These are phyloP conservation scores for Acrossocheilus wenchowensis DNA, from an alignment of 2,797 vertebrate genomes.

Conservation along the genomic window DNA sequence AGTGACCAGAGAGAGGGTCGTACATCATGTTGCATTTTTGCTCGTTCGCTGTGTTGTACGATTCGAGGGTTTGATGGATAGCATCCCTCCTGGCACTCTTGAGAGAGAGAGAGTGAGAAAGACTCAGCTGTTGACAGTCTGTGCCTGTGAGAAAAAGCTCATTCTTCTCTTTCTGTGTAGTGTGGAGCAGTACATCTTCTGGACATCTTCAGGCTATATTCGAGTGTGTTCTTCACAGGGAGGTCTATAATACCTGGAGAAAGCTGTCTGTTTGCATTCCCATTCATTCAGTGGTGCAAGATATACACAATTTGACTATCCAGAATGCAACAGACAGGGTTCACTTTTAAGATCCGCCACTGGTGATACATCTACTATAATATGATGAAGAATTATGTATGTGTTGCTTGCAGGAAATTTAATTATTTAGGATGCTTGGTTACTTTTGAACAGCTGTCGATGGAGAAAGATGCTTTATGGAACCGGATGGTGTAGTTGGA, in stretches of 20 bases:
- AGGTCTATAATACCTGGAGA: slow-evolving; percentile 16
- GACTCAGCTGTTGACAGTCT: slow-evolving; percentile 30
- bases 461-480: not conserved
- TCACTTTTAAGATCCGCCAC: not conserved
- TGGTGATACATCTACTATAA: not conserved
- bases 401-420: not conserved
- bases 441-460: not conserved
- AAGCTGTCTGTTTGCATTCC: not conserved
- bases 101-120: slow-evolving; percentile 37
- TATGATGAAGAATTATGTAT: not conserved
- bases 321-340: too few relatives aligned
- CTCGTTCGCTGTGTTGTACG: slow-evolving; percentile 61
- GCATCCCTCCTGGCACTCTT: slow-evolving; percentile 54
- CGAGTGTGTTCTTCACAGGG: slow-evolving; percentile 11
- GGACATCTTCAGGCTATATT: slow-evolving; percentile 4
- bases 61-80: slow-evolving; percentile 78
- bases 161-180: slow-evolving; percentile 39
- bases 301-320: not conserved
- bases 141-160: slow-evolving; percentile 28
- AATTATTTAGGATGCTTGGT: not conserved
- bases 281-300: not conserved
- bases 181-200: slow-evolving; percentile 41
- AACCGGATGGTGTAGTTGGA: not conserved
- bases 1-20: slow-evolving; percentile 71
- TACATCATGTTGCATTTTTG: slow-evolving; percentile 72